Conservation (phyloP, 2,113 vertebrate genomes). For the Brachirus orientalis region DNA sequence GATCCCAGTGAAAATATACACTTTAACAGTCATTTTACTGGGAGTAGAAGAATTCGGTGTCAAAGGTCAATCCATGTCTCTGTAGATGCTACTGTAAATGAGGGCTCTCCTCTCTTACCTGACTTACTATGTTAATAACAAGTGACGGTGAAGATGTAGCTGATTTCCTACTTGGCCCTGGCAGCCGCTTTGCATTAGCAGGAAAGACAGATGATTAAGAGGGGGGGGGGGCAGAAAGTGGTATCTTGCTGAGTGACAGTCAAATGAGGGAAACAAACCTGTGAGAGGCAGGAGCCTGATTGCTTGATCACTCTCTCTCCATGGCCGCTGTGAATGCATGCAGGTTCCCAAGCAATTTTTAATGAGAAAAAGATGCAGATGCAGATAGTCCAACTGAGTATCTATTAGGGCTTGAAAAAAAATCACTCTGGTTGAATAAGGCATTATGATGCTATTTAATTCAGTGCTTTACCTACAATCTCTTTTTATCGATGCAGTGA, state of each 20-base stretch:
- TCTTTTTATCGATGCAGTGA: slow-evolving; percentile 36
- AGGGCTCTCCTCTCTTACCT: slow-evolving; percentile 54
- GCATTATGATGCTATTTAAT: slow-evolving; percentile 48
- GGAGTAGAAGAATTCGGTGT: slow-evolving; percentile 4
- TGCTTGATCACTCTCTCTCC: slow-evolving; percentile 48
- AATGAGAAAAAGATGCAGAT: slow-evolving; percentile 76
- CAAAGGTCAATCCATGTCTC: slow-evolving; percentile 16
- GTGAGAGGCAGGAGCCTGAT: slow-evolving; percentile 65
- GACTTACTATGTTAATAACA: slow-evolving; percentile 66
- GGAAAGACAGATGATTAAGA: slow-evolving; percentile 69
- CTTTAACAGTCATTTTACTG: slow-evolving; percentile 11
- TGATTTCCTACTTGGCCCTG: slow-evolving; percentile 70
- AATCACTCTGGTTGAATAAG: slow-evolving; percentile 24
- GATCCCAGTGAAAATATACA: slow-evolving; percentile 10
- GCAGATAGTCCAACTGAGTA: slow-evolving; percentile 53
- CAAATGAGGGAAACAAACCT: slow-evolving; percentile 59
- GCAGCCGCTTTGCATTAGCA: slow-evolving; percentile 75
- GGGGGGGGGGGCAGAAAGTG: slow-evolving; percentile 47
- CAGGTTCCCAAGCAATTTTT: slow-evolving; percentile 59
- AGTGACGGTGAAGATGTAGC: slow-evolving; percentile 76
- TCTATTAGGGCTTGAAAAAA: slow-evolving; percentile 49
- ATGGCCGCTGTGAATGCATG: slow-evolving; percentile 49
- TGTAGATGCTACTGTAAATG: slow-evolving; percentile 38
- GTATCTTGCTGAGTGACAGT: slow-evolving; percentile 70
- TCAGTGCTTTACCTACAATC: slow-evolving; percentile 39